Percentiles rank a stretch among this genome's conserved stretches.
Conservation (phyloP, 2,113 vertebrate species). For the Lepisosteus oculatus region DNA sequence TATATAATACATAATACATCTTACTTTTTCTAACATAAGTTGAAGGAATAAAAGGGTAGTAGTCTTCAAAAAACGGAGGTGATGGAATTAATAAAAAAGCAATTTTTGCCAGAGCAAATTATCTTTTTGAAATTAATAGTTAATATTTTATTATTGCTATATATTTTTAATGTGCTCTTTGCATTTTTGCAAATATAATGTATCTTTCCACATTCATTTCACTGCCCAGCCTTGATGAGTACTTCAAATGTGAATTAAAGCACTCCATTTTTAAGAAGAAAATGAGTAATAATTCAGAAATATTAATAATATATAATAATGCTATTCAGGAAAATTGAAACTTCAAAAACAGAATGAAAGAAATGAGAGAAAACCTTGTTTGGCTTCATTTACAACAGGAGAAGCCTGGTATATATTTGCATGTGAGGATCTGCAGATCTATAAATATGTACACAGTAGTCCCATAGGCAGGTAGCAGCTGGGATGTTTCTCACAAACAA, state of each 20-base stretch:
- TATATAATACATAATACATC: conserved; percentile 39
- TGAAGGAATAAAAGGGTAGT: conserved; percentile 27
- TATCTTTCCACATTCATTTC: conserved; percentile 69
- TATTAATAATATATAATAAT: conserved; percentile 78
- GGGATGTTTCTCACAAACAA: not conserved
- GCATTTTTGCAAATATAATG: conserved; percentile 74
- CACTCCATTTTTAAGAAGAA: conserved; percentile 70
- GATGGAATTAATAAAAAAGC: conserved; percentile 59
- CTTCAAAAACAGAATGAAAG: conserved; percentile 58
- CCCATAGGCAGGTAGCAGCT: not conserved
- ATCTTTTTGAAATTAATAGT: conserved; percentile 69
- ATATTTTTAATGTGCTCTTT: conserved; percentile 73
- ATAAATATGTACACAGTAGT: not conserved
- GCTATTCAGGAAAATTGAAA: conserved; percentile 65
- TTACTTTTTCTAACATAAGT: conserved; percentile 31
- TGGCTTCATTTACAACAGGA: conserved; percentile 18
- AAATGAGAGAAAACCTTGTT: conserved; percentile 40
- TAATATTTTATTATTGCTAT: conserved; percentile 75
- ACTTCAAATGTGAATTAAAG: conserved; percentile 76
- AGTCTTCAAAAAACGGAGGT: conserved; percentile 31
- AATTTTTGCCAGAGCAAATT: conserved; percentile 54
- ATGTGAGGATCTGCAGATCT: too few species aligned
- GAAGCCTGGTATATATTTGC: conserved; percentile 16
- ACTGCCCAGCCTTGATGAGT: conserved; percentile 66
- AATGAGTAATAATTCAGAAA: conserved; percentile 78